Evolutionary conservation across 1,140 invertebrate genomes (phyloP).

Genomic region (Euwallacea fornicatus): DNA sequence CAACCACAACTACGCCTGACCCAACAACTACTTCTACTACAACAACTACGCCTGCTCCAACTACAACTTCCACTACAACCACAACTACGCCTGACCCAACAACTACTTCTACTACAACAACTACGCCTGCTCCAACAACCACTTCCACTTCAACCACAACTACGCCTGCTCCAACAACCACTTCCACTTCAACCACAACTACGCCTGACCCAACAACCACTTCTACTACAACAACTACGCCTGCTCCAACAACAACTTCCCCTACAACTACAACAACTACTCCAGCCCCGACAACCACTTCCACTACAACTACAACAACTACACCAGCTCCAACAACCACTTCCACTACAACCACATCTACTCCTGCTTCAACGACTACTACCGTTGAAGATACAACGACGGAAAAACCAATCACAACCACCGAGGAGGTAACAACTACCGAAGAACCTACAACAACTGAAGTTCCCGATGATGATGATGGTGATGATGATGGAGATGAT

Average conservation of each 20-base stretch:
- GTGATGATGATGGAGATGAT: background rate
- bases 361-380: background rate
- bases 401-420: background rate
- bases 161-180: background rate
- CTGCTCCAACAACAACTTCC: background rate
- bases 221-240: conserved; percentile 13
- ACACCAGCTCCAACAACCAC: conserved; percentile 48
- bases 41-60: conserved; percentile 49
- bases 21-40: background rate
- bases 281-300: conserved; percentile 23
- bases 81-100: conserved; percentile 5
- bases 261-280: no score
- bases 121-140: conserved; percentile 48
- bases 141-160: conserved; percentile 15
- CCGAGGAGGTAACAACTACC: background rate
- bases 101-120: no score
- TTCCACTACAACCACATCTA: conserved; percentile 15
- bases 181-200: no score
- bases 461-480: background rate
- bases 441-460: background rate
- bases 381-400: background rate
- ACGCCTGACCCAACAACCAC: conserved; percentile 48
- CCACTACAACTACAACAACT: conserved; percentile 7
- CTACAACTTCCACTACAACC: conserved; percentile 4
- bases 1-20: conserved; percentile 8